Evolutionary conservation across 30 jellyfish, hydroid and myxozoan species (phyloP), one percentile per base, ranked within the genome.

Genomic region (Aurelia aurita): DNA sequence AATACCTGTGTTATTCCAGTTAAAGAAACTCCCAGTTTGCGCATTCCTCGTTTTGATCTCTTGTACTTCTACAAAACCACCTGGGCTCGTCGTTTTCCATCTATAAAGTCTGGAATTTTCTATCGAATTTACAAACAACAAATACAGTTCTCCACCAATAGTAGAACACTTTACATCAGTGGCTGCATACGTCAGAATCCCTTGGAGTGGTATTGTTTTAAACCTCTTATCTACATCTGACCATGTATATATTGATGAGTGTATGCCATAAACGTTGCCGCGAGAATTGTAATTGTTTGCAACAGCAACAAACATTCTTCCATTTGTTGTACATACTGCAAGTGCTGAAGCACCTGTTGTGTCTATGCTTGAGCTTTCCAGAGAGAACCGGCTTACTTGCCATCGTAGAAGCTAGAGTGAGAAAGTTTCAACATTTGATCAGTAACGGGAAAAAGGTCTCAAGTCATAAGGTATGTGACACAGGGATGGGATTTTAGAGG

Each of bases 231-330:
- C 78, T 44, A 55, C 57, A 16, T 32, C 70, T 14, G 91, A 84
- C 97, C 97, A 88, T 21, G 74, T 14, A 55, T 93, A 88, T 68
- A 93, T 74, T 12, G 29, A 18, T 20, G 98, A 87, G 61, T 60
- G 44, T 16, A 93, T 79, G 39, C 28, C 31, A 76, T 63, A 58
- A 22, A 75, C 76, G 25, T 84, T 84, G 15, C 87, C 46, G 25
- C 87, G n/a, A 1, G 87, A 67, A 72, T 93, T 87, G 84, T 73
- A 93, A 60, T 68, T 71, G 59, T 93, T 93, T 11, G 93, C 98
- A 78, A 93, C 97, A 62, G 90, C 94, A 29, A 91, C 45, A 65
- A 66, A 80, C 23, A 27, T 53, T 7, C 25, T 28, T 29, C 74
- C 72, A 53, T 75, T 53, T 23, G 68, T 72, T 32, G 63, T 23